Evolutionary conservation across 2,113 vertebrate genomes (phyloP).

Genomic region (Hyperoodon ampullatus): DNA sequence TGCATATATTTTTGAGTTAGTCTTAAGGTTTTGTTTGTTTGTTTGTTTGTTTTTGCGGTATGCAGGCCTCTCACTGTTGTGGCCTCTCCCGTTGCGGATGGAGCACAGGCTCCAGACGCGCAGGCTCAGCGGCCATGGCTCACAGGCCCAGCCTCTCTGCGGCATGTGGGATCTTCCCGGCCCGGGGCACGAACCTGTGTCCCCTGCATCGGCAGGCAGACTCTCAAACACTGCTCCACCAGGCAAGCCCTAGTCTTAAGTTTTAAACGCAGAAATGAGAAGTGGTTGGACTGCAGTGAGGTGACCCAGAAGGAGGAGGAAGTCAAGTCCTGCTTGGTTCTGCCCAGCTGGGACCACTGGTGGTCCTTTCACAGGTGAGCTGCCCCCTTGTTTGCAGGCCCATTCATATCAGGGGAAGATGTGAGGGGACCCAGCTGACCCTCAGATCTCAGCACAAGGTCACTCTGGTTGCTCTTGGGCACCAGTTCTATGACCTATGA

Average conservation of each 20-base stretch:
- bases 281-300: neutral
- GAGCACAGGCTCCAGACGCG: too few species aligned
- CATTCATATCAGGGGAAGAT: neutral
- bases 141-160: too few species aligned
- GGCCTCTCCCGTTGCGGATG: too few species aligned
- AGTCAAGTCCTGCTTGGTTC: neutral
- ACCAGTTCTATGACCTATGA: neutral
- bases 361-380: neutral
- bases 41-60: too few species aligned
- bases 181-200: too few species aligned
- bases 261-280: neutral
- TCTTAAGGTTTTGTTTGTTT: neutral
- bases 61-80: too few species aligned
- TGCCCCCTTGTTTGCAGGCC: neutral
- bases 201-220: too few species aligned
- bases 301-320: neutral
- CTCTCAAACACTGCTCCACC: too few species aligned
- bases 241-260: neutral
- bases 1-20: neutral
- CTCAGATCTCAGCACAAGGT: neutral
- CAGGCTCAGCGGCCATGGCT: too few species aligned
- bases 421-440: neutral
- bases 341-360: neutral
- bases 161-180: too few species aligned
- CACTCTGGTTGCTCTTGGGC: neutral